Base-by-base conservation (phyloP, 30 jellyfish, hydroid and myxozoan species). In the Phacellophora camtschatica region DNA sequence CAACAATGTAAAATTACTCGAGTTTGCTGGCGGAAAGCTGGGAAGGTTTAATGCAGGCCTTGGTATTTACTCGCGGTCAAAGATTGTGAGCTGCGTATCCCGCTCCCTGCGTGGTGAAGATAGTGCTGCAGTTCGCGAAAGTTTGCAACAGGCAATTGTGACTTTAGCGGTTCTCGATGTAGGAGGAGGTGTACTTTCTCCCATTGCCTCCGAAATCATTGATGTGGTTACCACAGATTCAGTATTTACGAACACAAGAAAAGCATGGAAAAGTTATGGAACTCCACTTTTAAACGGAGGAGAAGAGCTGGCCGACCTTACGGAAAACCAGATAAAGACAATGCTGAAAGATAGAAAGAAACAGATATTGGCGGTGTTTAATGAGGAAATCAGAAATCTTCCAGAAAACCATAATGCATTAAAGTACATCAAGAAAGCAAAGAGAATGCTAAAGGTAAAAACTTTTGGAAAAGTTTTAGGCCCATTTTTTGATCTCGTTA, bases 141-240 rank as follows among this genome's bases (percentile, higher is more conserved):
- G 62, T 0, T 66, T 66, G 27, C 29, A 66, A 5, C 81, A 31
- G 33, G 81, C 81, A 25, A 66, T 66, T 18, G 62, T 41, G 19
- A 66, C 81, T 15, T 36, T 66, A 3, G 57, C 81, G 18, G 62
- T 66, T 33, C 35, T 37, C 37, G 81, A 66, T 66, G 13, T 66
- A 24, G 81, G 81, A 0, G 81, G 81, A 7, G 81, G 81, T 22
- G 62, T 66, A 8, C 81, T 66, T 3, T n/a, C 66, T 5, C 81
- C 81, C n/a, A 30, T 66, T 30, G 81, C 39, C 58, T 30, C 37
- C 15, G 35, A 66, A 10, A 7, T 66, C 8, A 32, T 66, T 41
- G 81, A 66, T 16, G 62, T 5, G 0, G 33, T 66, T 4, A 66
- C 81, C 15, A 66, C 62, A 1, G 36, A 66, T 4, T 22, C 20